Base-by-base conservation (phyloP, 2,113 vertebrate genomes). In the Sterna hirundo region DNA sequence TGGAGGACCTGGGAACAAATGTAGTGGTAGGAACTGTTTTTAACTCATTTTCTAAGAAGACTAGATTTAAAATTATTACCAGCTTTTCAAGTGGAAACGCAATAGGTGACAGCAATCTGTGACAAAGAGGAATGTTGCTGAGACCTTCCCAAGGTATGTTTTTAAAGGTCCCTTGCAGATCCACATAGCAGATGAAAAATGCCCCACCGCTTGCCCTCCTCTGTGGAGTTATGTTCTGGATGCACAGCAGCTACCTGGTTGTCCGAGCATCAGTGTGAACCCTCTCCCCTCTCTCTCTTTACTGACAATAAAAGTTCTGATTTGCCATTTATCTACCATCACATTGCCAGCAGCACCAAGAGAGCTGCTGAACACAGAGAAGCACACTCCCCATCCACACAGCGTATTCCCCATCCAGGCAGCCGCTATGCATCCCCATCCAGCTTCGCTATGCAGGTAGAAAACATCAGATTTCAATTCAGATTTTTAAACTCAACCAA, bases 151-250 rank as follows among this genome's bases (percentile, higher is more conserved):
- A 69, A 81, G 25, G 4, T 26, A 19, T 4, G 8, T 40, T 72
- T 47, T 46, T 40, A 82, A 57, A 57, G 21, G 6, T 27, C 17
- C 8, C 27, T 49, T 90, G 10, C 17, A 83, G 9, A 65, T 4
- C 6, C 19, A 57, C 6, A 49, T 2, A 78, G 23, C 6, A 72
- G 46, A 40, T 27, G 3, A 68, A 69, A 49, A 79, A 51, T 32
- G 9, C 4, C 17, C 15, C 21, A 87, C 15, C 62, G 4, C 3
- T 55, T 75, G 6, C 14, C 4, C 0, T 77, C 20, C 7, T 61
- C 36, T 69, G 11, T 8, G 5, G 32, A 57, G 16, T 69, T 34
- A 18, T 3, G 5, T 29, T 52, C 49, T 69, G 30, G 36, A 77
- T 12, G 21, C 1, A 4, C 7, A 72, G 40, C 15, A 72, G 25